Evolutionary conservation across 2,797 vertebrate genomes (phyloP), one percentile per base, ranked within the genome.

Genomic region (Macroramphosus scolopax): DNA sequence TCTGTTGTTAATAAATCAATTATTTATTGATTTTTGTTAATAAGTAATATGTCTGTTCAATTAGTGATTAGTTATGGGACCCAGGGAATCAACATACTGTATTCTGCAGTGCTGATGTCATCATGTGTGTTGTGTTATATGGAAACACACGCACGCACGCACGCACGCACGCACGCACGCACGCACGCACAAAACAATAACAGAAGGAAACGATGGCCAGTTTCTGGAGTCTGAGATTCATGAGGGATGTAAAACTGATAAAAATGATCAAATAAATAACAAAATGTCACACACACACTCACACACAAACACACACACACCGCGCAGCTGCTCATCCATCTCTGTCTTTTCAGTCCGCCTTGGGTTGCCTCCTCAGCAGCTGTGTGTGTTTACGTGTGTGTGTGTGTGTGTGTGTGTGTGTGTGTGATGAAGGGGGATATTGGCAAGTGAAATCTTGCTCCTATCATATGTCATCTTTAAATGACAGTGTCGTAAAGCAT

Each of bases 391-490:
- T 69, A 25, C 44, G 47, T 62, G 39, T 50, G 43, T 61, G 51
- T 43, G 44, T 48, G 33, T 48, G 50, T 26, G 20, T 35, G 32
- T 51, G 42, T 40, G 49, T 45, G 31, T 50, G 32, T 36, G 3
- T 29, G 46, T 17, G 25, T 49, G 52, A 61, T 16, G 37, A 42
- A 28, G 42, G 50, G 50, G 37, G 44, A 51, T 78, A 78, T 65
- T 71, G 76, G 78, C 60, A 40, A 61, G 55, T 68, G 60, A 59
- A 79, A 77, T 50, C 45, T 10, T 2, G 18, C 45, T 30, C 34
- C 67, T 53, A 37, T 81, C 77, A 72, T 85, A 80, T 43, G 75
- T 90, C 89, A 89, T 87, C 78, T 86, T 83, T 83, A 88, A 89
- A 85, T 71, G 83, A 86, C 78, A 81, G 75, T 49, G 69, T 75